A percentile compares a stretch with the other conserved stretches of the same genome.
Evolutionary conservation across 2,797 vertebrate genomes (phyloP).

Genomic region (Ptychobarbus kaznakovi): DNA sequence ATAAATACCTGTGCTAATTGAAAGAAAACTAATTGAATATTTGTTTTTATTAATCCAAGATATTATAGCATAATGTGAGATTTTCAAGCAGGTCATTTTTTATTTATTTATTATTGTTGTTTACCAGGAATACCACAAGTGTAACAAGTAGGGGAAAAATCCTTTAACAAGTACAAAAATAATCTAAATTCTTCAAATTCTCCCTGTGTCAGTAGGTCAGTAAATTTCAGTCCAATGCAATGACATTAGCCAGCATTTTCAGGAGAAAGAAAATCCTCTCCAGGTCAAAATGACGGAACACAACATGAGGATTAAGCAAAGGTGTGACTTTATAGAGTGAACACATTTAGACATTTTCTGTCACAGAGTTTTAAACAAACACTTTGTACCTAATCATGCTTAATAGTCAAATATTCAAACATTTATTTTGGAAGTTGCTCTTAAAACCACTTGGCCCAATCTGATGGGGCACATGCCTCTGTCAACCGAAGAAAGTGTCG

Average conservation of each 20-base stretch:
- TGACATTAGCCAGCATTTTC: neutral
- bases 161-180: neutral
- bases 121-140: neutral
- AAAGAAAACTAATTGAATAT: neutral
- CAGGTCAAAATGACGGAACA: neutral
- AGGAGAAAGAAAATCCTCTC: neutral
- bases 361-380: neutral
- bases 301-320: neutral
- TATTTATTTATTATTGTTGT: too few relatives aligned
- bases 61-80: neutral
- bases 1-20: neutral
- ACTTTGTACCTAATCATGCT: neutral
- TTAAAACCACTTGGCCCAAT: neutral
- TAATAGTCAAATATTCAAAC: neutral
- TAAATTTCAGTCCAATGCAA: neutral
- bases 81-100: neutral
- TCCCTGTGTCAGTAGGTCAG: neutral
- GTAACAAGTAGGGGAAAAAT: neutral
- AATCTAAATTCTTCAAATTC: neutral
- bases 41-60: neutral
- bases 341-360: conserved; percentile 14
- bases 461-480: neutral
- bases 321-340: neutral
- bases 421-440: conserved; percentile 3
- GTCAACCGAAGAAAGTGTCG: conserved; percentile 1